These are phyloP conservation scores for Phymanthus crucifer DNA, from an alignment of 92 coral and sea anemone species.

Conservation along the genomic window DNA sequence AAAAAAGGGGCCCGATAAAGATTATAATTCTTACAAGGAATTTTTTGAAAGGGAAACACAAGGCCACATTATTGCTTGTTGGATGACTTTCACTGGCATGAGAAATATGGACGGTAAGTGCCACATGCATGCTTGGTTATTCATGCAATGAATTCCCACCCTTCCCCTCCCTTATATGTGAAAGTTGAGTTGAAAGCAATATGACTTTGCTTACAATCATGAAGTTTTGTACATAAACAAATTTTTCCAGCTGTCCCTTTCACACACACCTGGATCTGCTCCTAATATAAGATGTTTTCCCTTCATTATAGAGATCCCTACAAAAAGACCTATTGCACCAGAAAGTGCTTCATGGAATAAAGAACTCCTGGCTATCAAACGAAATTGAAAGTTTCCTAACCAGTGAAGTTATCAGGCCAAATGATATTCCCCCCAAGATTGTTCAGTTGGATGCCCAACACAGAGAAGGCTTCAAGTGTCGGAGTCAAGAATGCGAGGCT, in stretches of 20 bases:
- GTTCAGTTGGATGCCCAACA: constrained; percentile 51
- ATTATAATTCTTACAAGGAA: constrained; percentile 53
- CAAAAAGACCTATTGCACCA: constrained; percentile 1
- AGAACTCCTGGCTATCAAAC: constrained; percentile 17
- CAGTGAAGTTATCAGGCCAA: constrained; percentile 26
- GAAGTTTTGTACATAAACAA: background rate
- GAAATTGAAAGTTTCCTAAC: constrained; percentile 32
- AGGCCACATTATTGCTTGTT: constrained; percentile 50
- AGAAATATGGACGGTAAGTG: constrained; percentile 6
- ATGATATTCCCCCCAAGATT: constrained; percentile 34
- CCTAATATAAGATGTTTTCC: background rate
- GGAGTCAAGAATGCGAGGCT: constrained; percentile 35
- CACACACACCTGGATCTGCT: background rate
- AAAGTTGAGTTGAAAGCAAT: background rate
- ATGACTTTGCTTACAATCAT: too few relatives aligned
- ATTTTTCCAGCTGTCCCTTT: background rate
- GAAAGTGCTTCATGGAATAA: background rate
- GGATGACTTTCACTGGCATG: constrained; percentile 62
- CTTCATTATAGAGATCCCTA: constrained; percentile 8
- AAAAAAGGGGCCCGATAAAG: constrained; percentile 53
- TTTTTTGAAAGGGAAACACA: constrained; percentile 55
- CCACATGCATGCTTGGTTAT: too few relatives aligned
- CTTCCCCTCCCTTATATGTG: background rate
- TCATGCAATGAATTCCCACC: too few relatives aligned
- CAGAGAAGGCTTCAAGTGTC: constrained; percentile 60